phyloP scores from a whole-genome alignment of 2,113 vertebrate genomes.

The Theristicus caerulescens region DNA sequence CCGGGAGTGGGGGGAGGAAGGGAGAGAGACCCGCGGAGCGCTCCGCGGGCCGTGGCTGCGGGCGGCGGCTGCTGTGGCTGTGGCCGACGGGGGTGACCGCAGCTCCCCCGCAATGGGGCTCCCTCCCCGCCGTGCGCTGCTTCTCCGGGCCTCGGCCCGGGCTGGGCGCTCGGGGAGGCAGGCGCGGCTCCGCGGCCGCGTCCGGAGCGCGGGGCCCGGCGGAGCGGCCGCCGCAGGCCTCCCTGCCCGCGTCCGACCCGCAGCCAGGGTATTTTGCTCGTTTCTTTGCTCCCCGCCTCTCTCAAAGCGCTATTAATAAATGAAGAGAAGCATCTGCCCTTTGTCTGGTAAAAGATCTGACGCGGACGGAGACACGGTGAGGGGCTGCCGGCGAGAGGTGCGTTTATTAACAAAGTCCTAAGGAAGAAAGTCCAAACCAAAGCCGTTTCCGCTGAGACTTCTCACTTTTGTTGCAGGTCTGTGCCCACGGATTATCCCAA shows the following conservation, averaged over 20 bases:
- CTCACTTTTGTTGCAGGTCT: slow-evolving; percentile 75
- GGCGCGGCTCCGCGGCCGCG: neutral
- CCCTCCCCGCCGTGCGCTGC: neutral
- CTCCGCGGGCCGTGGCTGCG: neutral
- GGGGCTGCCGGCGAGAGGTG: neutral
- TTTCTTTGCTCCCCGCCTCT: neutral
- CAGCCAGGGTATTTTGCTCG: neutral
- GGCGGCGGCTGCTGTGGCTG: neutral
- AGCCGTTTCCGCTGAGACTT: slow-evolving; percentile 61
- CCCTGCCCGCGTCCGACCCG: neutral
- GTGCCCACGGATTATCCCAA: slow-evolving; percentile 61
- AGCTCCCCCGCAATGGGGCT: neutral
- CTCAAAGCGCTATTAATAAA: slow-evolving; percentile 9
- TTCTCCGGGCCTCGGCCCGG: neutral
- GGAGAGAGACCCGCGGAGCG: neutral
- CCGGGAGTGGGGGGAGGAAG: neutral
- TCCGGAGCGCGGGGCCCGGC: neutral
- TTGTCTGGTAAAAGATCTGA: slow-evolving; percentile 13
- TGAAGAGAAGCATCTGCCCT: neutral
- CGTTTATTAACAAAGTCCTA: slow-evolving; percentile 55
- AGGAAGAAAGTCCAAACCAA: slow-evolving; percentile 45
- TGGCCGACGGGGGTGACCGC: neutral
- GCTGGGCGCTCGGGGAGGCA: neutral
- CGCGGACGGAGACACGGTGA: neutral
- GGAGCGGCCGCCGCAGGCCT: neutral